Percentiles rank a stretch among this genome's conserved stretches.
Conservation (phyloP, 2,888 invertebrate genomes). For the Agrotis exclamationis region DNA sequence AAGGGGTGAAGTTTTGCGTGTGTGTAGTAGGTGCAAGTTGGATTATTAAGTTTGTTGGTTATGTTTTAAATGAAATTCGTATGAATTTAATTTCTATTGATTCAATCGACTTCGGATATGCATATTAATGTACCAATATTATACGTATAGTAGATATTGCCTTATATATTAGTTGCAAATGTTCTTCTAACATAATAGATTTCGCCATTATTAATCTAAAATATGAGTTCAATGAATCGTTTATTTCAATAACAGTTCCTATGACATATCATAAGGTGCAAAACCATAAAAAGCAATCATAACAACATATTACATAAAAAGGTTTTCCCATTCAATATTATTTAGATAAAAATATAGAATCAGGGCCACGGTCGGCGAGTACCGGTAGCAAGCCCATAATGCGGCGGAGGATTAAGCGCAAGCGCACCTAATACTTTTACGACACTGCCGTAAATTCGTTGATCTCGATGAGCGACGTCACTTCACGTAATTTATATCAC, state of each 20-base stretch:
- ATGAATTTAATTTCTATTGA: constrained; percentile 1
- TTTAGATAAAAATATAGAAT: constrained; percentile 76
- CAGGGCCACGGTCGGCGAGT: constrained; percentile 79
- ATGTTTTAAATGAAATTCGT: constrained; percentile 8
- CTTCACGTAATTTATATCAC: constrained; percentile 79
- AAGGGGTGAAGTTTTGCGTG: constrained; percentile 30
- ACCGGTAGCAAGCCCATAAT: constrained; percentile 78
- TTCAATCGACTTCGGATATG: background rate
- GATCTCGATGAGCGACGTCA: constrained; percentile 80
- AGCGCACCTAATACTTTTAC: constrained; percentile 86
- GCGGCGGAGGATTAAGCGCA: constrained; percentile 80
- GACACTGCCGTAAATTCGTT: constrained; percentile 84
- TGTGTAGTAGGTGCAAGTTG: constrained; percentile 28
- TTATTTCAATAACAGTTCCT: background rate
- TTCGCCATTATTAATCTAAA: background rate
- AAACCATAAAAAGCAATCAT: constrained; percentile 40
- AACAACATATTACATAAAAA: constrained; percentile 45
- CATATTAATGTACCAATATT: background rate
- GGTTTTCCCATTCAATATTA: constrained; percentile 55
- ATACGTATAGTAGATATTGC: too few species aligned
- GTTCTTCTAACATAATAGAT: too few species aligned
- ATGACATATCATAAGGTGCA: background rate
- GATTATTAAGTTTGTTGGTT: constrained; percentile 21
- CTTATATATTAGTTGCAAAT: too few species aligned
- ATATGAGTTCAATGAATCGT: background rate